Evolutionary conservation across 2,113 vertebrate genomes (phyloP).

Genomic region (Poecile atricapillus): DNA sequence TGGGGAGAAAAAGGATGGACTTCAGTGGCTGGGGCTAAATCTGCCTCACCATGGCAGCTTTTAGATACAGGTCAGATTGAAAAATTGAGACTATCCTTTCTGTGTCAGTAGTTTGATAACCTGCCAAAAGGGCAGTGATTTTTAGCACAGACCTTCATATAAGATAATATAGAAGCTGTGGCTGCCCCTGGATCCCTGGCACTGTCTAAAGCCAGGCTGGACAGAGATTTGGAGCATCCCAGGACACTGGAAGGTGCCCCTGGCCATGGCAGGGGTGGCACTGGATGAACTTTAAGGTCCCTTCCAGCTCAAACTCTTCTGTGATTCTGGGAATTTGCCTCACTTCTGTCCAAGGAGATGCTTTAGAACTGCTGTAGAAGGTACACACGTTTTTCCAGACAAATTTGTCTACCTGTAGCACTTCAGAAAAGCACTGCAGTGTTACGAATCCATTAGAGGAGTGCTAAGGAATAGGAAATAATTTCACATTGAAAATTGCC

Average conservation of each 20-base stretch:
- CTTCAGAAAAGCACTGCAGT: background rate
- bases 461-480: background rate
- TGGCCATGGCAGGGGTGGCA: background rate
- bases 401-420: background rate
- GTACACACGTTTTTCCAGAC: background rate
- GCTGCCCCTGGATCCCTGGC: background rate
- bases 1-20: fast-evolving
- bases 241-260: background rate
- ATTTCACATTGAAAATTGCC: background rate
- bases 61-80: background rate
- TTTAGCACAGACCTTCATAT: background rate
- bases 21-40: background rate
- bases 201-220: background rate
- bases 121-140: background rate
- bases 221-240: background rate
- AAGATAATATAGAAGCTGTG: background rate
- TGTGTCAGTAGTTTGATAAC: background rate
- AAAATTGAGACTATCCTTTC: background rate
- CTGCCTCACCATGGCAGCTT: background rate
- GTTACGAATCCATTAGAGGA: background rate
- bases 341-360: background rate
- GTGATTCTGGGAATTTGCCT: background rate
- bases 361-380: background rate
- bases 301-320: background rate
- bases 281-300: background rate